phyloP scores from a whole-genome alignment of 1,140 invertebrate genomes.

The Drosophila parvula region DNA sequence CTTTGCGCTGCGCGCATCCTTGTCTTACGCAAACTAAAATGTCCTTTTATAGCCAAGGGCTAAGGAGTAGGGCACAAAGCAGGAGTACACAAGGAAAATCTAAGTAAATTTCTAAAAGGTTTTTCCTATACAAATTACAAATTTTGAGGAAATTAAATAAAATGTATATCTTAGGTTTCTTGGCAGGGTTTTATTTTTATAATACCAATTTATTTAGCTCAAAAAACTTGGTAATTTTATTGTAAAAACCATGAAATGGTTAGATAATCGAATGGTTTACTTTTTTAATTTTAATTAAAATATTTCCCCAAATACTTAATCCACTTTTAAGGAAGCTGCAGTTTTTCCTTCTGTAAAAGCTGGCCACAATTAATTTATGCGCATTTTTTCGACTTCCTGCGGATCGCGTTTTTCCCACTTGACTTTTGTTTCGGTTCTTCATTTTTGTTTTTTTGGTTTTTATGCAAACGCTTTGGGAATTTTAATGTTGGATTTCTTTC shows the following conservation, averaged over 20 bases:
- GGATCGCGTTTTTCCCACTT: constrained; percentile 62
- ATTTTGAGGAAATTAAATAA: too few species aligned
- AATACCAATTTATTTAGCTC: too few species aligned
- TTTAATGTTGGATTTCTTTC: constrained; percentile 79
- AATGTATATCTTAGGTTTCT: not conserved
- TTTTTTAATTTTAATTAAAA: not conserved
- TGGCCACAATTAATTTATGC: constrained; percentile 80
- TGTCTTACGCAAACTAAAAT: constrained; percentile 49
- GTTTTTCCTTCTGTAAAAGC: constrained; percentile 33
- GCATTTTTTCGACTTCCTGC: constrained; percentile 45
- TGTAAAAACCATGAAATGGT: not conserved
- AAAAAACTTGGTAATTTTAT: not conserved
- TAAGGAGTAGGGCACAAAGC: constrained; percentile 35
- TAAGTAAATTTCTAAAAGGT: not conserved
- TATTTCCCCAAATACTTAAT: too few species aligned
- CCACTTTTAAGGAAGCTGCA: not conserved
- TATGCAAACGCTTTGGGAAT: constrained; percentile 74
- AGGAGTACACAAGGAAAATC: constrained; percentile 24
- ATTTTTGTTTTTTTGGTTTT: constrained; percentile 25
- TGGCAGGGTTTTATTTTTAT: not conserved
- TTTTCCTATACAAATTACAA: not conserved
- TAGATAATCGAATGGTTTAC: not conserved
- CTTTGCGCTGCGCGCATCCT: constrained; percentile 55
- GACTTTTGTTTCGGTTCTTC: constrained; percentile 60
- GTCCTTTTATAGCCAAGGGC: constrained; percentile 50